Base-by-base conservation (phyloP, 2,113 vertebrate species). In the Cyprinodon brontotheroides region DNA sequence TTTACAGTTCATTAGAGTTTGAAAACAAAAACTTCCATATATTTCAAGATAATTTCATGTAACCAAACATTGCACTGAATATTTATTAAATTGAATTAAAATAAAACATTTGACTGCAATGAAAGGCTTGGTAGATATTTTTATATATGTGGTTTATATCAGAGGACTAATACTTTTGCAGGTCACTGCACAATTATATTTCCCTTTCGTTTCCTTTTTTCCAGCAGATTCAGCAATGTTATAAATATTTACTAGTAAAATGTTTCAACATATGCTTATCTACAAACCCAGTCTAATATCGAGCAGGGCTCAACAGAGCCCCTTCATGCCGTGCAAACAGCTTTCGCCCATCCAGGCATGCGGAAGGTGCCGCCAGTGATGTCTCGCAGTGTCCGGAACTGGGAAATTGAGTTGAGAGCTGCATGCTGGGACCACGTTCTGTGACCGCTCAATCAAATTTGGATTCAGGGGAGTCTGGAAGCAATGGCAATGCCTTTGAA, bases 361-460 rank as follows among this genome's bases (percentile, higher is more conserved):
- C 53, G 38, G 15, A 57, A 6, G 36, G 39, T 20, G 36, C 67
- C 67, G 53, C 48, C 39, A 17, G 36, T 48, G 47, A 36, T 12
- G 67, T 57, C 36, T n/a, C 17, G 36, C 11, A 6, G 41, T 66
- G 64, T 66, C 64, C 41, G n/a, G 64, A 66, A 66, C 64, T 6
- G 67, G 48, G 67, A 57, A 57, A 68, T 68, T 53, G 47, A 68
- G 67, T 48, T 39, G 47, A 57, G 47, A 53, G 36, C 67, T 68
- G 37, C 17, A 48, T 37, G 37, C 15, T 38, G 29, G 48, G 67
- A 53, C 67, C 60, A 38, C 41, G 38, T 72, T 63, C 60, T 48
- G 60, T 45, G 29, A 17, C 45, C 47, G 15, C 17, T 72, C 29
- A 48, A 72, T 62, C n/a, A 61, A 22, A 45, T 62, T 48, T 36